phyloP scores from a whole-genome alignment of 2,113 vertebrate genomes.

The Syngnathus typhle region DNA sequence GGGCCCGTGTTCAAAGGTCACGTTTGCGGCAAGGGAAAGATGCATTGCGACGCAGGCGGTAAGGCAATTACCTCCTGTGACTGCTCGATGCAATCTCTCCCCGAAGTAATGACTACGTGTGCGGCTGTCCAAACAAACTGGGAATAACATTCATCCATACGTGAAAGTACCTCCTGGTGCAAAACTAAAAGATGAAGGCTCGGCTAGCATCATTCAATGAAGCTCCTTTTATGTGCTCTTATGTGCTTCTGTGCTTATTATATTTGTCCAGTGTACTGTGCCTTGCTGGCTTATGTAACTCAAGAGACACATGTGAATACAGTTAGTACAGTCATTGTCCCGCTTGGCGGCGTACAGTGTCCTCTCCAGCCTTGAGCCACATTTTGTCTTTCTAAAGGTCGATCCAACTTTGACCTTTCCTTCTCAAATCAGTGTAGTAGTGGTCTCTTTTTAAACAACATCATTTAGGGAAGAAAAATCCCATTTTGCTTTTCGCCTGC shows the following conservation, averaged over 20 bases:
- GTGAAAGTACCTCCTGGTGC: conserved; percentile 26
- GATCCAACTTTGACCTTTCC: conserved; percentile 38
- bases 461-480: neutral
- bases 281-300: conserved; percentile 62
- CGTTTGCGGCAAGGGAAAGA: conserved; percentile 48
- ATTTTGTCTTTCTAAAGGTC: conserved; percentile 56
- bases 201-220: conserved; percentile 55
- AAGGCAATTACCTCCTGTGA: conserved; percentile 50
- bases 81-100: conserved; percentile 39
- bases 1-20: conserved; percentile 59
- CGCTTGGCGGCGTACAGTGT: conserved; percentile 57
- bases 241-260: conserved; percentile 65
- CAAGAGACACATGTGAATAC: conserved; percentile 63
- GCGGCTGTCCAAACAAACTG: conserved; percentile 42
- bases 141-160: conserved; percentile 40
- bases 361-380: conserved; percentile 56
- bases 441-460: neutral
- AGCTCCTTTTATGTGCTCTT: conserved; percentile 59
- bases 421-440: conserved; percentile 19
- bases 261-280: conserved; percentile 75
- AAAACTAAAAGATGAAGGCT: conserved; percentile 49
- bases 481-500: neutral
- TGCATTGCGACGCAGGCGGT: conserved; percentile 42
- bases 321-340: conserved; percentile 68
- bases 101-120: conserved; percentile 46